A percentile compares a stretch with the other conserved stretches of the same genome.
Evolutionary conservation across 2,797 vertebrate species (phyloP).

Genomic region (Esox lucius): DNA sequence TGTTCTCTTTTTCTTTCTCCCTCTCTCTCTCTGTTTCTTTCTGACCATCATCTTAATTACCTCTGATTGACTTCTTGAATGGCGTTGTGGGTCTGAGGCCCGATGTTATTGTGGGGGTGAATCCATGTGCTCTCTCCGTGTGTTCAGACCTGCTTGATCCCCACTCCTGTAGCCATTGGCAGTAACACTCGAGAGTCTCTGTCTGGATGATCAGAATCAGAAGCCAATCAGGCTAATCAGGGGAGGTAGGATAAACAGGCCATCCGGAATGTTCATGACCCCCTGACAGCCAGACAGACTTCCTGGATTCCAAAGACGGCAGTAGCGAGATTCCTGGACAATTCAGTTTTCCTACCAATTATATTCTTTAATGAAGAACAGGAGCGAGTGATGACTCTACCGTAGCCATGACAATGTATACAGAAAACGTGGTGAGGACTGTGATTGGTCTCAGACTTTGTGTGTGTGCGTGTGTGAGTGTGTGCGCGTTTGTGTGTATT

Average conservation of each 20-base stretch:
- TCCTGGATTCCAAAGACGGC: conserved; percentile 10
- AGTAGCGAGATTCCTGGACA: not conserved
- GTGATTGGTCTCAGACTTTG: not conserved
- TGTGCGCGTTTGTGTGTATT: too few relatives aligned
- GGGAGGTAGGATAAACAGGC: not conserved
- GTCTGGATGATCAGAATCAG: not conserved
- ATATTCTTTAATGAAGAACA: conserved; percentile 9
- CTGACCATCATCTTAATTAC: not conserved
- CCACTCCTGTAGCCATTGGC: not conserved
- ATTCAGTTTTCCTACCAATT: conserved; percentile 4
- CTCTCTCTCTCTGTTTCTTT: not conserved
- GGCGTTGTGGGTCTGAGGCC: not conserved
- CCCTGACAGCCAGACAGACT: not conserved
- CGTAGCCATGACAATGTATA: not conserved
- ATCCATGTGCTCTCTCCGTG: not conserved
- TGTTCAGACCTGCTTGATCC: not conserved
- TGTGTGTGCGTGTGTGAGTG: not conserved
- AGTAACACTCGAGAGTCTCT: not conserved
- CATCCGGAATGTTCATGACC: not conserved
- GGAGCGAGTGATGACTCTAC: not conserved
- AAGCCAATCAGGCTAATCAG: conserved; percentile 11
- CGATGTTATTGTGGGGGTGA: not conserved
- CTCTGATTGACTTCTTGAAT: not conserved
- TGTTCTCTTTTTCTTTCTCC: not conserved
- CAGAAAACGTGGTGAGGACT: not conserved